Evolutionary conservation across 2,113 vertebrate genomes (phyloP).

Genomic region (Thalassarche chlororhynchos): DNA sequence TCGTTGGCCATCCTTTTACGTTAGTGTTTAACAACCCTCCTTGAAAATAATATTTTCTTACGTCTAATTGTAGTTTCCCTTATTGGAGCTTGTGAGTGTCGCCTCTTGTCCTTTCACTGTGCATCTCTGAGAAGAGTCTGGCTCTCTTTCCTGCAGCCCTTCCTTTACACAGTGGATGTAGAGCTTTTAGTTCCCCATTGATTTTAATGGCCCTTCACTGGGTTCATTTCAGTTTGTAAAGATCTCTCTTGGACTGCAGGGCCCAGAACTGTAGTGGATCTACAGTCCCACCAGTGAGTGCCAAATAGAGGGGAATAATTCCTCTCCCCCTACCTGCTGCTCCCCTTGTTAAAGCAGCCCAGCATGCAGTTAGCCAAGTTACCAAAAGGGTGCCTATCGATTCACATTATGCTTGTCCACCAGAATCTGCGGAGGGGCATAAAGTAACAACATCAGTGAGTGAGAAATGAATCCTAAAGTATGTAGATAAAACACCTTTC

Average conservation of each 20-base stretch:
- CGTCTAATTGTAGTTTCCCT: background rate
- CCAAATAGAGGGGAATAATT: background rate
- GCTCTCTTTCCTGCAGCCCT: background rate
- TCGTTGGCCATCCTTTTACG: background rate
- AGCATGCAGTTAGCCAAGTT: background rate
- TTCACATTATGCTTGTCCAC: background rate
- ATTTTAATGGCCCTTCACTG: background rate
- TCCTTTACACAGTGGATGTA: background rate
- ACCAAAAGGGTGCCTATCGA: accelerated
- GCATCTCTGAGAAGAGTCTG: background rate
- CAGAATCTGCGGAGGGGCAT: background rate
- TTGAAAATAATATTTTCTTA: background rate
- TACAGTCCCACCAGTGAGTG: background rate
- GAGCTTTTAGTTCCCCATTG: background rate
- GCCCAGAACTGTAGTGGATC: background rate
- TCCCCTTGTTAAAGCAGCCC: background rate
- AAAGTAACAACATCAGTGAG: background rate
- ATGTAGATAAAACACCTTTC: background rate
- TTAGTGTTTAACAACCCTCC: background rate
- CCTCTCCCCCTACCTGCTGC: background rate
- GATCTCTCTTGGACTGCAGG: background rate
- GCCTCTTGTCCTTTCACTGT: background rate
- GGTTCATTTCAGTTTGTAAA: background rate
- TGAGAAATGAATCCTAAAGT: background rate
- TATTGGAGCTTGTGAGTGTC: background rate